These are phyloP conservation scores for Antheraea pernyi DNA, from an alignment of 1,140 invertebrate genomes.

Conservation along the genomic window DNA sequence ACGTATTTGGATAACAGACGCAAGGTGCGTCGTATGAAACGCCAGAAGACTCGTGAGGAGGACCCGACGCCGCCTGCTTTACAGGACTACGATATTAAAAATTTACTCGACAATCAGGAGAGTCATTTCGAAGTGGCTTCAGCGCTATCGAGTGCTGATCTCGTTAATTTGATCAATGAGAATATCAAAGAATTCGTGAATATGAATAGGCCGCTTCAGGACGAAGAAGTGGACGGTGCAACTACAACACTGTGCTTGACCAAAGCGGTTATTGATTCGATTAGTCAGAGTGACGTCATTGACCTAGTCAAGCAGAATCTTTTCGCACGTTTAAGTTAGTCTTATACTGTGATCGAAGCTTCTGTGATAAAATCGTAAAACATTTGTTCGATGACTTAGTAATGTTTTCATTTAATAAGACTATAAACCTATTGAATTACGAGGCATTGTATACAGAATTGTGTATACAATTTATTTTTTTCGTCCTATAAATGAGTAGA, in stretches of 20 bases:
- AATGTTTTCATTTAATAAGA: not conserved
- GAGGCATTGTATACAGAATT: too few species aligned
- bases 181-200: conserved; percentile 54
- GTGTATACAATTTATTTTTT: too few species aligned
- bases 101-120: conserved; percentile 44
- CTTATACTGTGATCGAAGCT: not conserved
- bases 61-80: conserved; percentile 15
- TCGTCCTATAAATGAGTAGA: too few species aligned
- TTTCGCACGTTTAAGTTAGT: conserved; percentile 49
- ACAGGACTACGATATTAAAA: conserved; percentile 53
- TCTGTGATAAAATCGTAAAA: not conserved
- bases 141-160: conserved; percentile 43
- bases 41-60: conserved; percentile 60
- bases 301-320: conserved; percentile 68
- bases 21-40: conserved; percentile 59
- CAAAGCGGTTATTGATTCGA: conserved; percentile 66
- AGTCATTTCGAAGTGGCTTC: conserved; percentile 52
- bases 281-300: conserved; percentile 60
- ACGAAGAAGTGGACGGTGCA: conserved; percentile 57
- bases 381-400: not conserved
- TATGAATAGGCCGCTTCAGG: conserved; percentile 36
- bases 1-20: conserved; percentile 60
- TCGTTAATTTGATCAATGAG: conserved; percentile 58
- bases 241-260: conserved; percentile 55
- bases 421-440: too few species aligned